Base-by-base conservation (phyloP, 1,140 invertebrate genomes). In the Halesus radiatus region DNA sequence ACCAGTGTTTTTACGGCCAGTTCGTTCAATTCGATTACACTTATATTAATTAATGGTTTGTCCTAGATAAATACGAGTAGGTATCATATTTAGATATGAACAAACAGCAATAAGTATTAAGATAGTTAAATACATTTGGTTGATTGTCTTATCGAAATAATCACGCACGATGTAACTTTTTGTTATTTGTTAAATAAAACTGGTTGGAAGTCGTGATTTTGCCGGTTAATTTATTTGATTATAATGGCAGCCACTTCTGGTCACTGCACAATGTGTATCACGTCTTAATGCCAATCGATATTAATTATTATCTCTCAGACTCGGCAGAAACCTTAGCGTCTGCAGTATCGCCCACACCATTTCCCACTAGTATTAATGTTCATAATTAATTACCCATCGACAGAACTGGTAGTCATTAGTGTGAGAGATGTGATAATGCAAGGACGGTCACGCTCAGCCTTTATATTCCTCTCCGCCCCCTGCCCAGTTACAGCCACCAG, bases 371-470 rank as follows among this genome's bases (percentile, higher is more conserved):
- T 45, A 10, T 50, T 45, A 70, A 50, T 52, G 66, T 18, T n/a
- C 66, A 50, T 70, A 45, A 70, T 70, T 70, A 70, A 70, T 70
- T 70, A 50, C 66, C 37, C 7, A 70, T 70, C 66, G 32, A 70
- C 66, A 50, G 32, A 70, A 70, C 66, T 45, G 66, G 66, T 70
- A 70, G 32, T 70, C 66, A 70, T 70, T 45, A 70, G 66, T 37
- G 32, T 23, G 32, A 50, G 66, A 70, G 66, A 70, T 70, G 66
- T 52, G 66, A 70, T 70, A 70, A 70, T 70, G 66, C 66, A 70
- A 70, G 66, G 66, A 45, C 32, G 29, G 66, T 50, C 66, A 45
- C 66, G 66, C 66, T 64, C 66, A 16, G 18, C 37, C 37, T 6
- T 10, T n/a, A 18, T 45, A 4, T 23, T 50, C 66, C 66, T 70